Percentiles rank a stretch among this genome's conserved stretches.
These are phyloP conservation scores for Drosophila subobscura DNA, from an alignment of 1,140 invertebrate species.

Conservation along the genomic window DNA sequence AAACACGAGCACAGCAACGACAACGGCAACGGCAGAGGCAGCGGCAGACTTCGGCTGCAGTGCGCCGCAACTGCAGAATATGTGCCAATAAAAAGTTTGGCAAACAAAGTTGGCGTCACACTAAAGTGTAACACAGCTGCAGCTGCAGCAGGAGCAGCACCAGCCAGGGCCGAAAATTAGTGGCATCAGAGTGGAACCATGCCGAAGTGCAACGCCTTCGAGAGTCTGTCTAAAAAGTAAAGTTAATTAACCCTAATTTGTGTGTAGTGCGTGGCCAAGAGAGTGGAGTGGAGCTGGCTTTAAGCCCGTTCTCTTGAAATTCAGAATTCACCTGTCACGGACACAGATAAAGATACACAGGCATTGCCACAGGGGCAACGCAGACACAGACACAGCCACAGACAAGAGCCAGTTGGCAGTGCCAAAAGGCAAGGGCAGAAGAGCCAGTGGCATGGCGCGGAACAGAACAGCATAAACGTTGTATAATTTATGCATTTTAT, in stretches of 20 bases:
- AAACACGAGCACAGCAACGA: constrained; percentile 42
- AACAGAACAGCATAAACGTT: constrained; percentile 58
- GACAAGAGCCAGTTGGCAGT: background rate
- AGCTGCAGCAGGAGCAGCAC: constrained; percentile 26
- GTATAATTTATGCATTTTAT: constrained; percentile 81
- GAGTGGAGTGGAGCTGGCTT: constrained; percentile 6
- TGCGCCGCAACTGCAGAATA: constrained; percentile 52
- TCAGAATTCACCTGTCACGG: constrained; percentile 62
- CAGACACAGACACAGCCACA: constrained; percentile 13
- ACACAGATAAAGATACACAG: background rate
- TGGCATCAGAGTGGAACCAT: constrained; percentile 28
- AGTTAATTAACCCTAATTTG: constrained; percentile 80
- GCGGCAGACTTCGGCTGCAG: constrained; percentile 6
- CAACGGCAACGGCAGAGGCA: constrained; percentile 14
- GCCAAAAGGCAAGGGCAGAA: constrained; percentile 9
- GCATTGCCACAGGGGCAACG: background rate
- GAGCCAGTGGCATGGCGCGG: background rate
- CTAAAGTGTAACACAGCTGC: constrained; percentile 74
- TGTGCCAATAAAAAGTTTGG: constrained; percentile 82
- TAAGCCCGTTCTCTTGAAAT: constrained; percentile 41
- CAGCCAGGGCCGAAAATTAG: constrained; percentile 57
- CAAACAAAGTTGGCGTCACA: constrained; percentile 81
- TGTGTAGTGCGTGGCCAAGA: constrained; percentile 32
- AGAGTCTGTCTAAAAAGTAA: constrained; percentile 53
- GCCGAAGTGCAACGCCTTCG: constrained; percentile 20